Conservation (phyloP, 2,113 vertebrate species). For the Seriola dumerili region DNA sequence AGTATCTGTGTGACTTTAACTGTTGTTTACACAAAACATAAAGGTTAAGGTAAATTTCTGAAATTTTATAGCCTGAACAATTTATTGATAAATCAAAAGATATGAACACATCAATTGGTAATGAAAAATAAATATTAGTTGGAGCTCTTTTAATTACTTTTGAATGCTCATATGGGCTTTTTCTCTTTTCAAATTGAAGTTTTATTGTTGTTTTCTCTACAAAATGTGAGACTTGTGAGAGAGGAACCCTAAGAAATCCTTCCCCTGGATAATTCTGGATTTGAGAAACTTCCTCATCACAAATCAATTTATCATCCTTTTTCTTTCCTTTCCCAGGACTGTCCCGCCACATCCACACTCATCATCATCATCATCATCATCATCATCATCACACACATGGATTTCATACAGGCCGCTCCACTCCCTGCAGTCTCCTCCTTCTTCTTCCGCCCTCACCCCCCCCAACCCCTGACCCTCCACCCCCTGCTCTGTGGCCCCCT, state of each 20-base stretch:
- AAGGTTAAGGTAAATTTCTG: too few relatives aligned
- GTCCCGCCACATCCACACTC: constrained; percentile 35
- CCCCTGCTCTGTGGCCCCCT: constrained; percentile 52
- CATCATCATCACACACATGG: constrained; percentile 45
- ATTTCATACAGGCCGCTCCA: constrained; percentile 15
- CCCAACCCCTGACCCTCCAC: constrained; percentile 8
- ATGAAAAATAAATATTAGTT: background rate
- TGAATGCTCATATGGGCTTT: background rate
- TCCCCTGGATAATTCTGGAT: background rate
- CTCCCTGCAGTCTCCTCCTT: constrained; percentile 4
- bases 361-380: constrained; percentile 7
- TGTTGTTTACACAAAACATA: background rate
- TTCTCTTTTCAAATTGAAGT: background rate
- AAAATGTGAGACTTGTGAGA: too few relatives aligned
- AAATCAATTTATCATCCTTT: background rate
- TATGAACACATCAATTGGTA: background rate
- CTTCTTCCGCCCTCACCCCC: constrained; percentile 14
- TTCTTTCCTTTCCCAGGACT: constrained; percentile 34
- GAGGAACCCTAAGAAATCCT: background rate
- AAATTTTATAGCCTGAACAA: background rate
- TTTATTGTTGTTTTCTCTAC: too few relatives aligned
- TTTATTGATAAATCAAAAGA: background rate
- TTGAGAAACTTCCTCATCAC: background rate
- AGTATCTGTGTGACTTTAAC: background rate
- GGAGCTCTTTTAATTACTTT: background rate